Evolutionary conservation across 2,888 invertebrate genomes (phyloP).

Genomic region (Aporophyla nigra): DNA sequence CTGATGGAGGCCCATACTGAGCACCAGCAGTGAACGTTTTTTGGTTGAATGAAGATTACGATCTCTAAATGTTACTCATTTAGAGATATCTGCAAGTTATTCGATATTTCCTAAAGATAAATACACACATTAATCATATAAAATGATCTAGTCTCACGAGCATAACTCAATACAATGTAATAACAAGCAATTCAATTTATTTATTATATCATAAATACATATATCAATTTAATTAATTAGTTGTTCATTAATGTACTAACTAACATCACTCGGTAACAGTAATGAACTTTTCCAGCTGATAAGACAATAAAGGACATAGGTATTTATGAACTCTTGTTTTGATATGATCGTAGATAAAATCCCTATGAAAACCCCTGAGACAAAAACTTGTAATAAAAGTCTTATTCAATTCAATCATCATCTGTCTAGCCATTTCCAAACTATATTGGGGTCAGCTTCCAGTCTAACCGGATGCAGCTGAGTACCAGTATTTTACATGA

Average conservation of each 20-base stretch:
- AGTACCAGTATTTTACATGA: too few relatives aligned
- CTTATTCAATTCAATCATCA: too few relatives aligned
- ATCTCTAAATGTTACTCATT: too few relatives aligned
- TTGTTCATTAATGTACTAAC: not conserved
- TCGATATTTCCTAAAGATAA: constrained; percentile 1
- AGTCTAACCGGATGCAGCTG: too few relatives aligned
- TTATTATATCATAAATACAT: constrained; percentile 26
- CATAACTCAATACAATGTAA: constrained; percentile 32
- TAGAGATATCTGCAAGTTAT: too few relatives aligned
- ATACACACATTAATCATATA: not conserved
- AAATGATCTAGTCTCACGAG: not conserved
- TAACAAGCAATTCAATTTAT: constrained; percentile 33
- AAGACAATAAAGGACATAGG: not conserved
- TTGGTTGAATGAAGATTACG: not conserved
- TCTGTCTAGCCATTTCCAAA: too few relatives aligned
- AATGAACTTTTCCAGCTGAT: constrained; percentile 24
- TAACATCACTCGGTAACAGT: not conserved
- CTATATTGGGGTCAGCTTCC: too few relatives aligned
- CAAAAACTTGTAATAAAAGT: not conserved
- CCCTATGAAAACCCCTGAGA: not conserved
- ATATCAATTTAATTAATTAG: constrained; percentile 33
- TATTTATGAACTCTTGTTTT: not conserved
- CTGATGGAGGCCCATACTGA: not conserved
- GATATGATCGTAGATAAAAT: not conserved
- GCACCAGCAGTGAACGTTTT: not conserved